These are phyloP conservation scores for Mustela erminea DNA, from an alignment of 2,797 vertebrate species.

Conservation along the genomic window DNA sequence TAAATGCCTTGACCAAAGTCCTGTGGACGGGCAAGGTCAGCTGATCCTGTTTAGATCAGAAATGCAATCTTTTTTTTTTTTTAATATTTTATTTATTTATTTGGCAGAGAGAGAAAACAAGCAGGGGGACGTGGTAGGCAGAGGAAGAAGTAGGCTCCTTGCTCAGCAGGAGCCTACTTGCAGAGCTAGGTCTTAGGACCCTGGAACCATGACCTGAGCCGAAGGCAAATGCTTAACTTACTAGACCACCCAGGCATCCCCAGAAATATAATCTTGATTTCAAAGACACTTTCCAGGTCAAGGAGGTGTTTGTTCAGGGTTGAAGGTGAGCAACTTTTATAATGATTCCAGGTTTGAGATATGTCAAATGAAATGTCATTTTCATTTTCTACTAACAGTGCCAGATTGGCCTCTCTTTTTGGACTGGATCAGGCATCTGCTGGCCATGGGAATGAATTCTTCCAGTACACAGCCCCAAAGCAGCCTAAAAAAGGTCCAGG, in stretches of 20 bases:
- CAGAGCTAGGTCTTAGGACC: not conserved
- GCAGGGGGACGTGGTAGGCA: not conserved
- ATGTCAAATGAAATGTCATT: conserved; percentile 36
- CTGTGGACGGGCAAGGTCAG: not conserved
- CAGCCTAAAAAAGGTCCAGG: conserved; percentile 94
- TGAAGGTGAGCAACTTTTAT: conserved; percentile 37
- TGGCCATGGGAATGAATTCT: conserved; percentile 94
- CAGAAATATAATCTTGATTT: conserved; percentile 57
- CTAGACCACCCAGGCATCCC: not conserved
- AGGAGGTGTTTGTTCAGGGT: not conserved
- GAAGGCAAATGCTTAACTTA: not conserved
- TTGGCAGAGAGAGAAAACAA: not conserved
- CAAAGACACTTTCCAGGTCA: not conserved
- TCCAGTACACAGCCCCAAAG: conserved; percentile 98
- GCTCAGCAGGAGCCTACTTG: too few species aligned
- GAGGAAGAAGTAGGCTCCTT: not conserved
- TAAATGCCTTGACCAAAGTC: not conserved
- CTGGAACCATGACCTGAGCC: not conserved
- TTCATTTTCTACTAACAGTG: conserved; percentile 87
- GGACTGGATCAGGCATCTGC: conserved; percentile 92
- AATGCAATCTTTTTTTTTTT: not conserved
- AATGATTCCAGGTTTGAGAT: conserved; percentile 9
- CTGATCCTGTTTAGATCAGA: conserved; percentile 9
- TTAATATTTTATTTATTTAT: not conserved
- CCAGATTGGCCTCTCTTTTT: conserved; percentile 96